Conservation (phyloP, 2,113 vertebrate genomes). For the Phaetusa simplex region DNA sequence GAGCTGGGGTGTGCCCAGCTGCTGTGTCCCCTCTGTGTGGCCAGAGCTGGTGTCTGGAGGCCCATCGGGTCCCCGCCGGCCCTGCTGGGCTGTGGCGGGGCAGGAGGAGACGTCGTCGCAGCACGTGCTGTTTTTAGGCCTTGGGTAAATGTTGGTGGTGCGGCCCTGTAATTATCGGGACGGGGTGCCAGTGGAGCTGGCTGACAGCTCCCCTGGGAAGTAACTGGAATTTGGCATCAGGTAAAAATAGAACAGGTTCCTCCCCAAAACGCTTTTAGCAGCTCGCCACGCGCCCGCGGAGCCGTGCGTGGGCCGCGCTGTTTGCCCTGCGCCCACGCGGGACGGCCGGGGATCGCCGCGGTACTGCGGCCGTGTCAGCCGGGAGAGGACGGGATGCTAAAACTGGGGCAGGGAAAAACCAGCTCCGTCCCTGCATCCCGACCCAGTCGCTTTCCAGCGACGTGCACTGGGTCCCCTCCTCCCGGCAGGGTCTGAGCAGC, state of each 20-base stretch:
- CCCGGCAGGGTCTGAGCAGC: not conserved
- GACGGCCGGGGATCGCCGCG: not conserved
- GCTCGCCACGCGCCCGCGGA: not conserved
- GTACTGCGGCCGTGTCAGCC: not conserved
- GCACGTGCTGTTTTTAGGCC: not conserved
- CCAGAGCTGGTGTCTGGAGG: not conserved
- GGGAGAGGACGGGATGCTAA: not conserved
- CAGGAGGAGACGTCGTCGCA: not conserved
- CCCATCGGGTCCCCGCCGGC: not conserved
- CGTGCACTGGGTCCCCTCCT: not conserved
- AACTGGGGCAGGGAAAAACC: not conserved
- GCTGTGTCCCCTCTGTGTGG: accelerated
- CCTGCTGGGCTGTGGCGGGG: not conserved
- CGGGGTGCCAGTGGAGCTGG: not conserved
- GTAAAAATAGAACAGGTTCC: conserved; percentile 35
- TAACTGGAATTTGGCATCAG: not conserved
- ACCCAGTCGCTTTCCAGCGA: accelerated
- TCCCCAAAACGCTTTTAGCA: not conserved
- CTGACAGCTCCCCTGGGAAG: not conserved
- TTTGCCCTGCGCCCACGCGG: not conserved
- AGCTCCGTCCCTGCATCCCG: not conserved
- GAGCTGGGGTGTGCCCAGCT: not conserved
- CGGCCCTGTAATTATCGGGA: not conserved
- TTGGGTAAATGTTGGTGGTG: not conserved
- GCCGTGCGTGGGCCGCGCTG: not conserved